These are phyloP conservation scores for Caenorhabditis drosophilae DNA, from an alignment of 2,888 invertebrate species.

Conservation along the genomic window DNA sequence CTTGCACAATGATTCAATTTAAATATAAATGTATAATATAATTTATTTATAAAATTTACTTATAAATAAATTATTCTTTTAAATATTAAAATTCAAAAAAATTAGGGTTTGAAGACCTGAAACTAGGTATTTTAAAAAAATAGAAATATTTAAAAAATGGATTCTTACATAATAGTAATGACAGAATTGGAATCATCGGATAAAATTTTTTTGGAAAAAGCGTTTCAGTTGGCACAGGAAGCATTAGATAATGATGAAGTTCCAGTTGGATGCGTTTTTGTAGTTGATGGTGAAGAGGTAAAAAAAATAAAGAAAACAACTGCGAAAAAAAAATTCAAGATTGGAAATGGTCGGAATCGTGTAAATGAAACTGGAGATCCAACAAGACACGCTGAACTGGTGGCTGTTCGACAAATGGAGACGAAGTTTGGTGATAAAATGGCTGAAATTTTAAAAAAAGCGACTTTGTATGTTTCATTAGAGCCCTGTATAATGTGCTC, in stretches of 20 bases:
- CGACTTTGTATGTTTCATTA: slow-evolving; percentile 79
- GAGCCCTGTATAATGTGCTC: slow-evolving; percentile 99
- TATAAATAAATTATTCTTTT: too few relatives aligned
- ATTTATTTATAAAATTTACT: too few relatives aligned
- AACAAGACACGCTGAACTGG: slow-evolving; percentile 92
- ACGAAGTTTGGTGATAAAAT: neutral
- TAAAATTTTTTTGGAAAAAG: slow-evolving; percentile 42
- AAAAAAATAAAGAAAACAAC: neutral
- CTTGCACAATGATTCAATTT: too few relatives aligned
- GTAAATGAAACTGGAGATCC: slow-evolving; percentile 80
- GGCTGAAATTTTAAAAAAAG: slow-evolving; percentile 27
- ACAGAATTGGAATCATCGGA: slow-evolving; percentile 5
- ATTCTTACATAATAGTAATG: too few relatives aligned
- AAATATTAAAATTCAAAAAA: too few relatives aligned
- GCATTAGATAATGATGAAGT: slow-evolving; percentile 86
- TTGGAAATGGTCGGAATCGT: slow-evolving; percentile 79
- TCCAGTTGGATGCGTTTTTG: slow-evolving; percentile 94
- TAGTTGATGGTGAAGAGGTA: slow-evolving; percentile 52
- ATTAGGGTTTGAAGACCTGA: too few relatives aligned
- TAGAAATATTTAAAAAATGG: too few relatives aligned
- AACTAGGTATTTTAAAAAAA: too few relatives aligned
- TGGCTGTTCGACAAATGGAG: slow-evolving; percentile 80
- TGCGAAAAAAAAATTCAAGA: slow-evolving; percentile 71
- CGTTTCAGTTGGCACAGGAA: slow-evolving; percentile 75
- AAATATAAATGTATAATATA: too few relatives aligned